Evolutionary conservation across 2,113 vertebrate genomes (phyloP).

Genomic region (Ophthalmotilapia sp.): DNA sequence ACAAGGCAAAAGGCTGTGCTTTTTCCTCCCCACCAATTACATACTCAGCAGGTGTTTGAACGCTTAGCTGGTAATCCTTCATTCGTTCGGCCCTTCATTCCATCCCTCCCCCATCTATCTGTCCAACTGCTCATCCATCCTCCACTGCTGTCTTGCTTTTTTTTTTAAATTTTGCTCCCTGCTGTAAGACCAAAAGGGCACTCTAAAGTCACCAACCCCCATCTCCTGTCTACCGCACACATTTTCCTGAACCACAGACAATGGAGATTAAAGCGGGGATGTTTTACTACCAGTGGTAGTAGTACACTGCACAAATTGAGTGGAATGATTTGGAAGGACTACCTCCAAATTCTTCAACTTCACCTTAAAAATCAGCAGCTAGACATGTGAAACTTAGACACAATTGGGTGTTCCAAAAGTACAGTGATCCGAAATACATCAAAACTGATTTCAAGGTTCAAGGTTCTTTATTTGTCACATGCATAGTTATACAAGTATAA

Average conservation of each 20-base stretch:
- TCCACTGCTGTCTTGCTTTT: not conserved
- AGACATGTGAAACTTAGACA: not conserved
- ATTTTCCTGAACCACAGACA: not conserved
- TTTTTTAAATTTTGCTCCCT: not conserved
- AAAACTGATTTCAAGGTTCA: not conserved
- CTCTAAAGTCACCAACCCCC: not conserved
- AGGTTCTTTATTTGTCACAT: too few relatives aligned
- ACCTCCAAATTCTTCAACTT: not conserved
- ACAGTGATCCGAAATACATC: not conserved
- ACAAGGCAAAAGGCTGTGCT: not conserved
- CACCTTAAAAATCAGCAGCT: not conserved
- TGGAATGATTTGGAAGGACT: not conserved
- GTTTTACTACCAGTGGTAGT: not conserved
- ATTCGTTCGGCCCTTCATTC: not conserved
- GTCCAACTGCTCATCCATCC: not conserved
- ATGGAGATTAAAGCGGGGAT: not conserved
- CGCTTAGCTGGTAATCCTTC: constrained; percentile 20
- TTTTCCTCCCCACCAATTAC: constrained; percentile 29
- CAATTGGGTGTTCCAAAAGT: not conserved
- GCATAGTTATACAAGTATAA: too few relatives aligned
- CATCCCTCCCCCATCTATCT: not conserved
- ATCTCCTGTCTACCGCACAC: not conserved
- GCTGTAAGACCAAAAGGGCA: not conserved
- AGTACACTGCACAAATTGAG: not conserved
- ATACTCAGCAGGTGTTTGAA: constrained; percentile 26